Conservation (phyloP, 2,888 invertebrate species). For the Drosophila austrosaltans region DNA sequence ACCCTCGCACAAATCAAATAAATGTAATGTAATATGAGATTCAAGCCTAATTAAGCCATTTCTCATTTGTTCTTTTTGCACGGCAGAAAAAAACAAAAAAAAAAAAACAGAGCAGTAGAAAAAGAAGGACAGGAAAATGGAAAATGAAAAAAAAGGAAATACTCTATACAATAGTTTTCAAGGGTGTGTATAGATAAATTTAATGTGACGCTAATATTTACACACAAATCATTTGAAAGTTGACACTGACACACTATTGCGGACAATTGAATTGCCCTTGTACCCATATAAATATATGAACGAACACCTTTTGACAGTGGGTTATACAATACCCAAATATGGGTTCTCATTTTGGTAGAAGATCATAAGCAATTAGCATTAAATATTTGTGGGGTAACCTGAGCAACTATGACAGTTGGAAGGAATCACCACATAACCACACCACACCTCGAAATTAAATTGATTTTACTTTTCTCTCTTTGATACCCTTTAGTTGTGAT, state of each 20-base stretch:
- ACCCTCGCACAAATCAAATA: conserved; percentile 16
- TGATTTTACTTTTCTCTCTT: not conserved
- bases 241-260: conserved; percentile 60
- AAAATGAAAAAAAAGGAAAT: conserved; percentile 20
- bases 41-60: conserved; percentile 65
- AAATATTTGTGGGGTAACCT: conserved; percentile 53
- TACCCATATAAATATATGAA: not conserved
- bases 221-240: conserved; percentile 71
- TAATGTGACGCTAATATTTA: conserved; percentile 65
- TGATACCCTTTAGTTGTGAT: not conserved
- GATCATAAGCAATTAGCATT: conserved; percentile 72
- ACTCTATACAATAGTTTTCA: conserved; percentile 45
- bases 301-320: conserved; percentile 33
- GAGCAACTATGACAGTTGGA: conserved; percentile 63
- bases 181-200: conserved; percentile 56
- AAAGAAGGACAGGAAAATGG: conserved; percentile 1
- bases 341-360: conserved; percentile 58
- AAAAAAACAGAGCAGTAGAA: conserved; percentile 21
- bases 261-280: conserved; percentile 51
- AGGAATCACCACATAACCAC: conserved; percentile 9
- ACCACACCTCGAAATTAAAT: conserved; percentile 35
- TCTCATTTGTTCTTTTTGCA: conserved; percentile 41
- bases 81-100: conserved; percentile 30
- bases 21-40: conserved; percentile 50
- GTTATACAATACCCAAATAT: conserved; percentile 68